These are phyloP conservation scores for Melolontha melolontha DNA, from an alignment of 2,888 invertebrate species.

Conservation along the genomic window DNA sequence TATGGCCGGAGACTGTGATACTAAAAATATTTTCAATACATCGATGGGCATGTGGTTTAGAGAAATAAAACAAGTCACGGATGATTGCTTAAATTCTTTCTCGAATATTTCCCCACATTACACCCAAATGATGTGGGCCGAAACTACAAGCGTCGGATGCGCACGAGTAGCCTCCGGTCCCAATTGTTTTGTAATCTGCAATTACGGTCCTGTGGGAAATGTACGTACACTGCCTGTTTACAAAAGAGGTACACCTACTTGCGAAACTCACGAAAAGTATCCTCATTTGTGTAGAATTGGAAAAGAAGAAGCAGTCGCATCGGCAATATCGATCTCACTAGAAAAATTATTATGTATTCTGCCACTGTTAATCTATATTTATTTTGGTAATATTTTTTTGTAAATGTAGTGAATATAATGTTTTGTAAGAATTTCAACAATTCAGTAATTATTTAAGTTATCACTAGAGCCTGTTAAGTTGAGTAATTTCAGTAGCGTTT, in stretches of 20 bases:
- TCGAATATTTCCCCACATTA: constrained; percentile 6
- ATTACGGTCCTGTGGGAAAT: constrained; percentile 40
- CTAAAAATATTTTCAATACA: not conserved
- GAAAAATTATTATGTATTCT: too few relatives aligned
- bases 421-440: too few relatives aligned
- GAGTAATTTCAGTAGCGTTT: too few relatives aligned
- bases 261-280: not conserved
- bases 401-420: too few relatives aligned
- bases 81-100: not conserved
- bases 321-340: too few relatives aligned
- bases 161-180: not conserved
- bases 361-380: too few relatives aligned
- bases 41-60: constrained; percentile 21
- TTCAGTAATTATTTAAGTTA: too few relatives aligned
- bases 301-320: not conserved
- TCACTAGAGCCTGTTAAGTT: too few relatives aligned
- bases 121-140: constrained; percentile 37
- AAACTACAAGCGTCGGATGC: constrained; percentile 37
- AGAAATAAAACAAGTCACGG: constrained; percentile 22
- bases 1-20: constrained; percentile 3
- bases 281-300: constrained; percentile 6
- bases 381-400: too few relatives aligned
- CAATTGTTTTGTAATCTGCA: constrained; percentile 32
- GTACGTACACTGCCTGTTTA: constrained; percentile 12
- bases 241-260: not conserved